These are phyloP conservation scores for Ascidia mentula DNA, from an alignment of 23 tunicate genomes.

Conservation along the genomic window DNA sequence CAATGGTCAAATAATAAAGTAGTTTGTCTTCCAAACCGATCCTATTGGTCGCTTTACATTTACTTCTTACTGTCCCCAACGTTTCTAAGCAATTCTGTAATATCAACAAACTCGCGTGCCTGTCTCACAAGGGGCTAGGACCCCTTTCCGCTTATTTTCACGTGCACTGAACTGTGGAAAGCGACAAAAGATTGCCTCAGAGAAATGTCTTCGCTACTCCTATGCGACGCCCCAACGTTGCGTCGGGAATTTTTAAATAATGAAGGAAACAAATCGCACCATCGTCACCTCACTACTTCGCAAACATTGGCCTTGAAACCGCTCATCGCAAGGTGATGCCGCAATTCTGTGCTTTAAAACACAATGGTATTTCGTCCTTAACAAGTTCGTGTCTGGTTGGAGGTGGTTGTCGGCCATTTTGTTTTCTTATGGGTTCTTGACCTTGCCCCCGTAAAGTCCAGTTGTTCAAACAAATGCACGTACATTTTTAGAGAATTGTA, in stretches of 20 bases:
- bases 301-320: too few species aligned
- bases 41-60: neutral
- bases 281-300: neutral
- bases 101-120: constrained; percentile 13
- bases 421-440: neutral
- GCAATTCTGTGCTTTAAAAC: too few species aligned
- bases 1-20: neutral
- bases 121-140: constrained; percentile 1
- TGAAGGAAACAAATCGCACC: neutral
- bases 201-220: constrained; percentile 1
- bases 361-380: too few species aligned
- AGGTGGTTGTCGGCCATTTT: constrained; percentile 5
- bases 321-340: too few species aligned
- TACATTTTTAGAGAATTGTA: too few species aligned
- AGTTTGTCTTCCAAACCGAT: neutral
- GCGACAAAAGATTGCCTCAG: neutral
- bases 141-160: constrained; percentile 28
- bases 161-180: constrained; percentile 2
- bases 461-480: too few species aligned
- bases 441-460: too few species aligned
- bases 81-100: neutral
- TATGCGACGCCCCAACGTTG: neutral
- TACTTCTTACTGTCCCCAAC: neutral
- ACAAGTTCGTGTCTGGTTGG: too few species aligned
- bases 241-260: neutral